Percentiles rank a stretch among this genome's conserved stretches.
Conservation (phyloP, 2,888 invertebrate genomes). For the Oegoconia quadripuncta region DNA sequence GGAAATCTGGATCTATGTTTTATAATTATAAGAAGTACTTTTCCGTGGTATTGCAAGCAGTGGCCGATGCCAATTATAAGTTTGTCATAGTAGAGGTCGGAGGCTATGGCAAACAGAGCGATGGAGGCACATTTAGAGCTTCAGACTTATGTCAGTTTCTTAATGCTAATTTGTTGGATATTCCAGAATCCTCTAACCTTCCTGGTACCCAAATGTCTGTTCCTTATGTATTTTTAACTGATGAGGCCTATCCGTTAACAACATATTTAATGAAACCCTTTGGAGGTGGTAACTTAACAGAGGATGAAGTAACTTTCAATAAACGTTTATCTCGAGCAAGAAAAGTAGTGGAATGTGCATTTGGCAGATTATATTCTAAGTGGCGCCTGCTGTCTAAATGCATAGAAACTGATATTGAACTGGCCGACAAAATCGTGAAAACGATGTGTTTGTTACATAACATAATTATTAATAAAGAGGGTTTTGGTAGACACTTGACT, state of each 20-base stretch:
- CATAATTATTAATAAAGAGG: too few relatives aligned
- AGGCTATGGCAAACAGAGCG: conserved; percentile 9
- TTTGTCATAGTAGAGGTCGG: conserved; percentile 10
- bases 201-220: conserved; percentile 2
- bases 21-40: conserved; percentile 11
- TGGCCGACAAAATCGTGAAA: conserved; percentile 10
- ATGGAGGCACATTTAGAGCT: conserved; percentile 5
- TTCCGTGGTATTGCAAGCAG: conserved; percentile 8
- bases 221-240: conserved; percentile 16
- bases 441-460: conserved; percentile 12
- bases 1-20: conserved; percentile 7
- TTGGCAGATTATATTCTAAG: conserved; percentile 14
- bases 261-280: conserved; percentile 18
- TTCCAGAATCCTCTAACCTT: neutral
- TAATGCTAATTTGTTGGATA: neutral
- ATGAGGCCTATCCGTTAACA: conserved; percentile 18
- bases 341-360: conserved; percentile 17
- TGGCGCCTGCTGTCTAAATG: conserved; percentile 11
- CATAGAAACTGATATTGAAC: conserved; percentile 11
- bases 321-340: conserved; percentile 11
- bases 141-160: neutral
- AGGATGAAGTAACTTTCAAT: conserved; percentile 11
- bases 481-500: too few relatives aligned
- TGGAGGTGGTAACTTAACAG: conserved; percentile 7
- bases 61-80: conserved; percentile 8